phyloP scores from a whole-genome alignment of 1,140 invertebrate genomes.

The Lordiphosa mommai region DNA sequence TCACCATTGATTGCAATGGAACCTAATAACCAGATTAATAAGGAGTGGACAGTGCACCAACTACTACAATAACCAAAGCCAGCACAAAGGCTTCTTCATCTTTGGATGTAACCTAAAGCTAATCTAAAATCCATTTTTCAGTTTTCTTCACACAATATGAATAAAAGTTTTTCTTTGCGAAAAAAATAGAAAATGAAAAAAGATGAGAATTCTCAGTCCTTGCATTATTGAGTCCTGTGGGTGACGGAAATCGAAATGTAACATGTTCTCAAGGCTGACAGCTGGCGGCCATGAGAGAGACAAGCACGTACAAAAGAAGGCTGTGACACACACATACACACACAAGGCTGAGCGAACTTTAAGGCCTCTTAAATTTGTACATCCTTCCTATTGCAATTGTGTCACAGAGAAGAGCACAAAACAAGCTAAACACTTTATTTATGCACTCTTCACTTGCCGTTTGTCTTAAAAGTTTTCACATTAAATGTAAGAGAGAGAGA shows the following conservation, averaged over 20 bases:
- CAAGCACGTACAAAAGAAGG: conserved; percentile 13
- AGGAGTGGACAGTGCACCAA: conserved; percentile 2
- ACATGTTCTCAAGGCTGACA: conserved; percentile 61
- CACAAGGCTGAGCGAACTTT: conserved; percentile 4
- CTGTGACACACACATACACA: conserved; percentile 31
- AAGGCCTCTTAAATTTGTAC: conserved; percentile 9
- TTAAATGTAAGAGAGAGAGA: conserved; percentile 40
- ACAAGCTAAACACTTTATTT: conserved; percentile 72
- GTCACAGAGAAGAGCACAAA: conserved; percentile 6
- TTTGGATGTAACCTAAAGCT: conserved; percentile 6
- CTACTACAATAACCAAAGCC: conserved; percentile 4
- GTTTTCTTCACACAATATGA: conserved; percentile 40
- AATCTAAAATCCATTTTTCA: conserved; percentile 45
- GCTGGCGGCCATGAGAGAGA: conserved; percentile 41
- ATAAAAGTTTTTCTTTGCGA: conserved; percentile 46
- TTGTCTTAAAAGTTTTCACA: conserved; percentile 72
- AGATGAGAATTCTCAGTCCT: conserved; percentile 7
- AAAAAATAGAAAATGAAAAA: conserved; percentile 8
- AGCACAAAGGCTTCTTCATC: conserved; percentile 9
- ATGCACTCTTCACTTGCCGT: conserved; percentile 51
- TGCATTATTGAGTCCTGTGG: conserved; percentile 3
- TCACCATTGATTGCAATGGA: no score
- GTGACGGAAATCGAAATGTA: conserved; percentile 66
- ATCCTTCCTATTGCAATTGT: conserved; percentile 9
- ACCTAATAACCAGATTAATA: neutral